Evolutionary conservation across 2,113 vertebrate genomes (phyloP).

Genomic region (Callorhinus ursinus): DNA sequence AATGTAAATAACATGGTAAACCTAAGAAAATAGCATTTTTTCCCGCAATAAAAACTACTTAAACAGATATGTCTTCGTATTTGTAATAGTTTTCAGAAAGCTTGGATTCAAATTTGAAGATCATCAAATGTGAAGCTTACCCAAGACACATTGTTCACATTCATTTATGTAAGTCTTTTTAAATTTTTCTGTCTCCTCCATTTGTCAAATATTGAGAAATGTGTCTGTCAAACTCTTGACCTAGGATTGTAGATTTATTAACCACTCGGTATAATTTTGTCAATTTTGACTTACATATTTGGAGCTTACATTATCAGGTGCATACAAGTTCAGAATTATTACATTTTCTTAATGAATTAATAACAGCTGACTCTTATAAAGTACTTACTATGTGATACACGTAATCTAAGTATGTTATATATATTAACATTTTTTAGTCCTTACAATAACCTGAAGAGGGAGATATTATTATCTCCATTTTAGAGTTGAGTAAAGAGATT

Average conservation of each 20-base stretch:
- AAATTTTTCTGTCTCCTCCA: not conserved
- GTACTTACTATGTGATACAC: not conserved
- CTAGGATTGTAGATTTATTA: not conserved
- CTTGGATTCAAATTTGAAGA: conserved; percentile 11
- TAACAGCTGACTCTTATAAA: not conserved
- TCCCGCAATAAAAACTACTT: not conserved
- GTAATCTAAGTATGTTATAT: not conserved
- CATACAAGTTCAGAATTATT: not conserved
- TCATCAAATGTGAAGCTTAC: conserved; percentile 8
- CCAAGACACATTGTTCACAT: not conserved
- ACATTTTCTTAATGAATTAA: not conserved
- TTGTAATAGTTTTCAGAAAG: not conserved
- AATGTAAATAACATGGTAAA: not conserved
- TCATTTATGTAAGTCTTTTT: not conserved
- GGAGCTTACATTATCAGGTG: not conserved
- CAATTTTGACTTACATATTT: conserved; percentile 37
- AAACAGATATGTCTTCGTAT: not conserved
- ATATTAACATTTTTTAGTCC: conserved; percentile 27
- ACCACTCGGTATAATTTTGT: not conserved
- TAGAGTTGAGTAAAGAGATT: not conserved
- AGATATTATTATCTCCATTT: not conserved
- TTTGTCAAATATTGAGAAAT: conserved; percentile 14
- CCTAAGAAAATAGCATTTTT: not conserved
- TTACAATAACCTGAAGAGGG: not conserved
- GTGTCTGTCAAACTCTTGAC: not conserved